Percentiles rank a stretch among this genome's conserved stretches.
Conservation (phyloP, 1,140 invertebrate species). For the Littorina saxatilis region DNA sequence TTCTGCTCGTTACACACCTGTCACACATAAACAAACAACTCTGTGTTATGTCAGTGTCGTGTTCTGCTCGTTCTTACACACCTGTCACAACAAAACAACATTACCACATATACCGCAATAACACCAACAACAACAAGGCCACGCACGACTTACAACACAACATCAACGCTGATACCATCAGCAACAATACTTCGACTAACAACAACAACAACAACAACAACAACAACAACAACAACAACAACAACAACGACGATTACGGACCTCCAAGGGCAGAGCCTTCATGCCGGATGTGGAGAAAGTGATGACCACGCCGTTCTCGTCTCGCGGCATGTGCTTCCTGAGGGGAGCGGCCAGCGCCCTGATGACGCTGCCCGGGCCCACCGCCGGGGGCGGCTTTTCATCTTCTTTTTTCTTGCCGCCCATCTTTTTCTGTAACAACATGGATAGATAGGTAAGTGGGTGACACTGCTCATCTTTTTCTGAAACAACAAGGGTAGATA, state of each 20-base stretch:
- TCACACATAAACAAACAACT: no score
- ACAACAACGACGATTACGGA: background rate
- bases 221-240: background rate
- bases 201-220: background rate
- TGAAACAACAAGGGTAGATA: no score
- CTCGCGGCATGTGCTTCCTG: conserved; percentile 43
- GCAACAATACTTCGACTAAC: background rate
- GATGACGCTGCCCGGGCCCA: conserved; percentile 72
- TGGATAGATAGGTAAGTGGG: background rate
- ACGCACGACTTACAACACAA: background rate
- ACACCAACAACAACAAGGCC: no score
- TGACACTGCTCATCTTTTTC: no score
- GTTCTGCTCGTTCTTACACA: no score
- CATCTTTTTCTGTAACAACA: background rate
- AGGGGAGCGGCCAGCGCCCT: conserved; percentile 59
- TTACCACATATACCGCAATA: no score
- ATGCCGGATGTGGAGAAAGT: conserved; percentile 63
- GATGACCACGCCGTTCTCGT: conserved; percentile 55
- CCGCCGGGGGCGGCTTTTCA: conserved; percentile 63
- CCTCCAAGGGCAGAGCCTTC: conserved; percentile 65
- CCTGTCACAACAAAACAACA: no score
- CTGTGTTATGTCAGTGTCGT: no score
- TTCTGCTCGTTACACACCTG: no score
- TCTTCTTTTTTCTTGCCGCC: conserved; percentile 62
- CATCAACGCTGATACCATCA: background rate